Evolutionary conservation across 2,888 invertebrate genomes (phyloP), one percentile per base, ranked within the genome.

Genomic region (Heliconius ethilla): DNA sequence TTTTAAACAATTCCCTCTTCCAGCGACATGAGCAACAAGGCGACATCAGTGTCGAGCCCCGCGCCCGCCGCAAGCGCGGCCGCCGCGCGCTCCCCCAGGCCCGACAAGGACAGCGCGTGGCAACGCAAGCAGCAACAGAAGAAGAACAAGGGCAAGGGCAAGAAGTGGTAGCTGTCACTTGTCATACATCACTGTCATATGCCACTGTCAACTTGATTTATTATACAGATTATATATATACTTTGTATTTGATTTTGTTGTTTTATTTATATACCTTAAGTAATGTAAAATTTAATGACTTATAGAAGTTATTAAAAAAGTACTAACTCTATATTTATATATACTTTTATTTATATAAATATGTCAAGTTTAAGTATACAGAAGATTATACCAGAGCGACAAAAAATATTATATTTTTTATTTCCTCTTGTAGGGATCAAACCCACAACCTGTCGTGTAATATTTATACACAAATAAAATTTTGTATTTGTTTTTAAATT

Each of bases 41-140:
- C 83, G 3, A 81, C 87, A 0, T 81, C 83, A 0, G 85, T 89
- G 0, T 83, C 89, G 2, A 88, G 94, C 15, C 82, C 87, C 1
- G 81, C 83, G 0, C 82, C 87, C 0, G 82, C 89, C 0, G 83
- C 89, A 1, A 87, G 94, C 13, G 92, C 92, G 33, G 94, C 78
- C 95, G 95, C 1, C 96, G 96, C 37, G 95, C 95, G 5, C 96
- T 96, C 80, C 92, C 95, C 81, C 95, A 95, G 82, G 92, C 95
- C 65, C 86, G 94, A 1, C 72, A 72, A 72, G 95, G 95, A 94
- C 55, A 96, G 96, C 78, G 95, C 96, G n/a, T 97, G 97, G 90
- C 96, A 97, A 84, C 96, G 96, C 83, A 97, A 96, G 85, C 96
- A 96, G 76, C 96, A 96, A 79, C 96, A 96, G 87, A 96, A 96